Conservation (phyloP, 1,140 invertebrate genomes). For the Ceratoteleas bidentatus region DNA sequence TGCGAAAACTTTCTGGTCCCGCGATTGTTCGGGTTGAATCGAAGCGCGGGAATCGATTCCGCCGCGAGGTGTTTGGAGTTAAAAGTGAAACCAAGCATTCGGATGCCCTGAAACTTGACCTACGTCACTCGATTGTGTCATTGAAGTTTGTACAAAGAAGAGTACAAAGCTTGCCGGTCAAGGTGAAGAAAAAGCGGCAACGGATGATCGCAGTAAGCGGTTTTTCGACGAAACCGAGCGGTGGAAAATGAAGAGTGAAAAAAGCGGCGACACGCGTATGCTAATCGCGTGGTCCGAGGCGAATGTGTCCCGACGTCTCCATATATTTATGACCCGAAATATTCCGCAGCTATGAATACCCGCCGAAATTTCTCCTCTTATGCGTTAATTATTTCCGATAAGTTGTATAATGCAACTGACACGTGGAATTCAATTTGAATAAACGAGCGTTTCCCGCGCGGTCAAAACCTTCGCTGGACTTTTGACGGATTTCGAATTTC, state of each 20-base stretch:
- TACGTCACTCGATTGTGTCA: background rate
- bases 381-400: conserved; percentile 2
- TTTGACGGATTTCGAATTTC: background rate
- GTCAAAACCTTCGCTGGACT: background rate
- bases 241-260: too few relatives aligned
- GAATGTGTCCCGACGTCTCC: background rate
- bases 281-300: background rate
- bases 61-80: too few relatives aligned
- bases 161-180: background rate
- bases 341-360: background rate
- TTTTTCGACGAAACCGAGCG: too few relatives aligned
- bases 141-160: background rate
- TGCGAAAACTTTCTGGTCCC: too few relatives aligned
- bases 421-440: conserved; percentile 11
- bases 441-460: background rate
- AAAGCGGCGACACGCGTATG: background rate
- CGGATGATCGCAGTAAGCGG: too few relatives aligned
- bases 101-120: background rate
- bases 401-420: conserved; percentile 12
- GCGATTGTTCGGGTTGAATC: too few relatives aligned
- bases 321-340: background rate
- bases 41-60: too few relatives aligned
- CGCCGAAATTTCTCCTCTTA: conserved; percentile 16
- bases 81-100: conserved; percentile 6
- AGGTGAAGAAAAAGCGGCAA: too few relatives aligned